phyloP scores from a whole-genome alignment of 35 echinoderm and acorn worm genomes.

The Apostichopus parvimensis region DNA sequence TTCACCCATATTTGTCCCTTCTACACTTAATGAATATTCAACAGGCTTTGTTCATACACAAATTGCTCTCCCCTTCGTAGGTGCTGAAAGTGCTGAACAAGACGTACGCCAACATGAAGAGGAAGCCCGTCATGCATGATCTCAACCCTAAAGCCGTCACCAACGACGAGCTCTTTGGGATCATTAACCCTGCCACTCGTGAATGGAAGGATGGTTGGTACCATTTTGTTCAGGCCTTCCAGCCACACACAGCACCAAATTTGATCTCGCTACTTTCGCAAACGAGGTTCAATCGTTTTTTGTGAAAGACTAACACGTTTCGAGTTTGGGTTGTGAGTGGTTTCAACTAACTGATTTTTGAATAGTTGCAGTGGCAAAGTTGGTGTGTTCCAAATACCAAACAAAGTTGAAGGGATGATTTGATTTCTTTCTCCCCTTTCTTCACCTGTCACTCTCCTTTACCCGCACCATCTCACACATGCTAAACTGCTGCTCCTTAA shows the following conservation, averaged over 20 bases:
- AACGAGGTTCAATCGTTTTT: background rate
- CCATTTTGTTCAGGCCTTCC: slow-evolving; percentile 30
- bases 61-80: slow-evolving; percentile 18
- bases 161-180: slow-evolving; percentile 98
- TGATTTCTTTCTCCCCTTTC: background rate
- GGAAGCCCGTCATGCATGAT: slow-evolving; percentile 84
- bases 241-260: slow-evolving; percentile 64
- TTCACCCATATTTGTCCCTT: no score
- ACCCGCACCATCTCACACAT: background rate
- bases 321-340: slow-evolving; percentile 61
- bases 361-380: slow-evolving; percentile 55
- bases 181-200: slow-evolving; percentile 98
- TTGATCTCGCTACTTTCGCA: slow-evolving; percentile 1
- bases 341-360: slow-evolving; percentile 53
- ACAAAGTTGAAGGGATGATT: slow-evolving; percentile 52
- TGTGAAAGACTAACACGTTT: background rate
- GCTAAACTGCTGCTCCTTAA: background rate
- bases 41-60: no score
- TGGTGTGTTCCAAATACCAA: slow-evolving; percentile 54
- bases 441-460: background rate
- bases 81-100: slow-evolving; percentile 94
- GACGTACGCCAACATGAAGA: slow-evolving; percentile 94
- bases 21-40: no score
- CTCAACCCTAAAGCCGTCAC: slow-evolving; percentile 99
- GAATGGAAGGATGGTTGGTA: slow-evolving; percentile 99